phyloP scores from a whole-genome alignment of 2,113 vertebrate species.

The Vireo altiloquus region DNA sequence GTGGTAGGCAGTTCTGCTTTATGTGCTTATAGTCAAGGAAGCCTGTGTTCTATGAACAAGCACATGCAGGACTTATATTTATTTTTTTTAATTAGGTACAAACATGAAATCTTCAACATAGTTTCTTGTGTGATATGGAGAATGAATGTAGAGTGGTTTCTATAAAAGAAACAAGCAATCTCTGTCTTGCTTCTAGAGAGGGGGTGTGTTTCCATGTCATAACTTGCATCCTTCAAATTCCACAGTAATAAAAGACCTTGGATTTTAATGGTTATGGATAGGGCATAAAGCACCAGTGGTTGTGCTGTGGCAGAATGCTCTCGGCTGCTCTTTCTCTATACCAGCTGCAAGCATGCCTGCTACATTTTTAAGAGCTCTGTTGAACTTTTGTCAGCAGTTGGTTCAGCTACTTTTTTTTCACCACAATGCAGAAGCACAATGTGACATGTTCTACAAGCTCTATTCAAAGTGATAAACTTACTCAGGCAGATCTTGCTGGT shows the following conservation, averaged over 20 bases:
- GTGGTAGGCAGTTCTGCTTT: not conserved
- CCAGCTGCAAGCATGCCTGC: constrained; percentile 32
- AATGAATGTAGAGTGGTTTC: constrained; percentile 6
- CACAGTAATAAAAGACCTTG: constrained; percentile 31
- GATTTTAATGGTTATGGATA: constrained; percentile 41
- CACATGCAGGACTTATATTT: not conserved
- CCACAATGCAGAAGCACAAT: not conserved
- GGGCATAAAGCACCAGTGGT: not conserved
- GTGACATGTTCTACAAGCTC: not conserved
- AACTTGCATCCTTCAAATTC: constrained; percentile 55
- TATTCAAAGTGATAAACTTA: constrained; percentile 3
- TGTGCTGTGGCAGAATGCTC: not conserved
- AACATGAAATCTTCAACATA: not conserved
- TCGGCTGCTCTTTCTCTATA: not conserved
- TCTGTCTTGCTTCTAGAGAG: not conserved
- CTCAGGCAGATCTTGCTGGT: not conserved
- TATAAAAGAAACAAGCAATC: constrained; percentile 31
- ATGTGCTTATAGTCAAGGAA: not conserved
- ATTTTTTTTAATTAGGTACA: not conserved
- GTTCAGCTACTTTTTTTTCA: not conserved
- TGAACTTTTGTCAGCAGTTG: constrained; percentile 36
- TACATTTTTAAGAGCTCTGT: constrained; percentile 43
- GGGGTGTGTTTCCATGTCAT: constrained; percentile 49
- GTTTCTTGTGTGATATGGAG: not conserved
- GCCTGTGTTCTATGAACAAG: not conserved